Evolutionary conservation across 2,113 vertebrate species (phyloP).

Genomic region (Gambusia affinis): DNA sequence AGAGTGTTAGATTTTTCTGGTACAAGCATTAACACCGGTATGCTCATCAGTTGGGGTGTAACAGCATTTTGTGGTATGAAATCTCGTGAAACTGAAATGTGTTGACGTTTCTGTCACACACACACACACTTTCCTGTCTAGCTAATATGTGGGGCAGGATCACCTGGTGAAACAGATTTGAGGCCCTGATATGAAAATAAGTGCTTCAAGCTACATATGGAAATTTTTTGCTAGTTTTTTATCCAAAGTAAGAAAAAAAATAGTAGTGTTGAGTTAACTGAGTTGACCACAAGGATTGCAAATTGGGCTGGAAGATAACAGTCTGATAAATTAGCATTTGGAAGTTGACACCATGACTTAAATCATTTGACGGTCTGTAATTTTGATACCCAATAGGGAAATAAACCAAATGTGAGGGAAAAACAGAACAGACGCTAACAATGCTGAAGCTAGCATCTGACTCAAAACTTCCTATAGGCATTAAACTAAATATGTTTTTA

Average conservation of each 20-base stretch:
- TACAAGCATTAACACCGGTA: neutral
- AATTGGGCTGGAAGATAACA: neutral
- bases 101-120: neutral
- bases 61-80: neutral
- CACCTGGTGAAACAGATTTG: neutral
- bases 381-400: neutral
- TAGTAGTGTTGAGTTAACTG: neutral
- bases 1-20: neutral
- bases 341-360: neutral
- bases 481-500: no score
- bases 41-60: conserved; percentile 3
- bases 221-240: neutral
- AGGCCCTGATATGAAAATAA: neutral
- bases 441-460: neutral
- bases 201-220: neutral
- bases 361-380: neutral
- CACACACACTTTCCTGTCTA: neutral
- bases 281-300: neutral
- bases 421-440: neutral
- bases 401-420: neutral
- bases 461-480: no score
- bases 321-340: neutral
- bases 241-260: neutral
- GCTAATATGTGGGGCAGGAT: neutral
- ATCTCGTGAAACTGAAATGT: neutral